Base-by-base conservation (phyloP, 2,888 invertebrate genomes). In the Noctua fimbriata region DNA sequence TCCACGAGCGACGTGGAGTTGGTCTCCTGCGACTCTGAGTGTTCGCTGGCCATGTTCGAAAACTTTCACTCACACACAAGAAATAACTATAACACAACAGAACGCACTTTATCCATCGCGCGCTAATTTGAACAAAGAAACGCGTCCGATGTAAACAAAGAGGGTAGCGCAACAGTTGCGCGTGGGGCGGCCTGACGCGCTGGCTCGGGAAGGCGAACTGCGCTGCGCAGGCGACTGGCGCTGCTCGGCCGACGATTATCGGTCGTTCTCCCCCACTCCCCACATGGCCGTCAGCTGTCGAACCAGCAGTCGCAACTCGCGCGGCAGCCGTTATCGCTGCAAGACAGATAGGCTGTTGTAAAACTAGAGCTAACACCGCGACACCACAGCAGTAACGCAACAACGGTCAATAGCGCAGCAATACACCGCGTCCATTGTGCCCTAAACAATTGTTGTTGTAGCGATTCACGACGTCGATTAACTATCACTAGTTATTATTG, bases 11-110 rank as follows among this genome's bases (percentile, higher is more conserved):
- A 93, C n/a, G 95, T 93, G 69, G 96, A 96, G 66, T 92, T 93
- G 24, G 95, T 95, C 89, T 95, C 95, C 81, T 94, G 93, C 14
- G 96, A 95, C 79, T 95, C 95, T 18, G 95, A 95, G 75, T 94
- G 92, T 87, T 96, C 96, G 88, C 93, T 92, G 81, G 93, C 93
- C 96, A 96, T 96, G 82, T 87, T 94, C n/a, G 58, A 71, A 73
- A 90, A 91, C 90, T 88, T 83, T 90, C 93, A 94, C 93, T 90
- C 84, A 86, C 92, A 92, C 91, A 86, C 77, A 78, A 76, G 32
- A 87, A 89, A 91, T 88, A 92, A 88, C 89, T 89, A 88, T 83
- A 90, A 85, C 88, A 86, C 81, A 89, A 87, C 83, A 87, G 84
- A 81, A 77, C 76, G 72, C 85, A 86, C 76, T 85, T 89, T 89